Percentiles rank a stretch among this genome's conserved stretches.
phyloP scores from a whole-genome alignment of 2,113 vertebrate species.

The Pardalotus punctatus region DNA sequence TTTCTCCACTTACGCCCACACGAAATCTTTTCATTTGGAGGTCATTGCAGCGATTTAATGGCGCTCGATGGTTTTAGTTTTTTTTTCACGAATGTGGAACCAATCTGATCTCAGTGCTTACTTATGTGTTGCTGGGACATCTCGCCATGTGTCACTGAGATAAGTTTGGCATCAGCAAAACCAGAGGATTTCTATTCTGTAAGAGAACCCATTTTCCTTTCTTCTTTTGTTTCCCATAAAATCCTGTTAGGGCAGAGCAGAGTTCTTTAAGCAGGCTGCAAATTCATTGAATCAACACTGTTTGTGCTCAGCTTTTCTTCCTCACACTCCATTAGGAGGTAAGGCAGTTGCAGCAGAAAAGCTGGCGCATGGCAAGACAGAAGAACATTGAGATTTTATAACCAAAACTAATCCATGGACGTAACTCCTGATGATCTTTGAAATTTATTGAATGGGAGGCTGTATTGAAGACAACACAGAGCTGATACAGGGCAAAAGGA shows the following conservation, averaged over 20 bases:
- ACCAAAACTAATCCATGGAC: neutral
- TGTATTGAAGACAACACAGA: neutral
- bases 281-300: neutral
- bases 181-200: neutral
- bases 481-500: neutral
- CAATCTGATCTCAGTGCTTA: constrained; percentile 26
- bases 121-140: neutral
- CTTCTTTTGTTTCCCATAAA: constrained; percentile 46
- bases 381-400: neutral
- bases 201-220: neutral
- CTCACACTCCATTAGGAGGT: neutral
- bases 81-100: neutral
- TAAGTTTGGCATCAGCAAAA: constrained; percentile 5
- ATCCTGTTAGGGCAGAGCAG: neutral
- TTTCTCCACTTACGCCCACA: neutral
- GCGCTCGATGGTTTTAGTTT: accelerated
- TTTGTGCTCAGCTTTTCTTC: neutral
- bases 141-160: neutral
- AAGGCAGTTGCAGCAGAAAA: neutral
- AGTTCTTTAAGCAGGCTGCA: neutral
- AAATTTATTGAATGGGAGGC: neutral
- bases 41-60: constrained; percentile 40
- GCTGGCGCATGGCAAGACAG: neutral
- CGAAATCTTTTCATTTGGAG: neutral
- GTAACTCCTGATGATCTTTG: neutral